Conservation (phyloP, 2,797 vertebrate species). For the Thripadectes ignobilis region DNA sequence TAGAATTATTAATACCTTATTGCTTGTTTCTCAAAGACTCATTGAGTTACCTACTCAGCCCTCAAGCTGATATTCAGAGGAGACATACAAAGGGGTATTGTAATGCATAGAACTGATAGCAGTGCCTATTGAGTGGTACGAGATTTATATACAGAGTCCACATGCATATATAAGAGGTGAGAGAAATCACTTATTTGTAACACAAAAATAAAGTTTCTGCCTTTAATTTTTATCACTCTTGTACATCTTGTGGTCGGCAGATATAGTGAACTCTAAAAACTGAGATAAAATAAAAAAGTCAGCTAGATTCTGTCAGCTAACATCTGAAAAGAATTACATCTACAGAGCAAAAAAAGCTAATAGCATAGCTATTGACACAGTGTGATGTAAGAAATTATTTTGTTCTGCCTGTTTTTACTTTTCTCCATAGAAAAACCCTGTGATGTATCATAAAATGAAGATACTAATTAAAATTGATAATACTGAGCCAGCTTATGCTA, state of each 20-base stretch:
- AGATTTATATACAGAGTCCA: background rate
- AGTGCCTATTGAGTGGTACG: background rate
- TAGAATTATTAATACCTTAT: background rate
- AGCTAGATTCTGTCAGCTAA: background rate
- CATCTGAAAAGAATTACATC: background rate
- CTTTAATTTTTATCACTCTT: background rate
- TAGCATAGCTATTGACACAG: background rate
- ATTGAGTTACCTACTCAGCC: background rate
- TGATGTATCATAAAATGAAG: background rate
- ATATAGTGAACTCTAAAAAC: background rate
- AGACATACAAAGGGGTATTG: background rate
- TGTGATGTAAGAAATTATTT: background rate
- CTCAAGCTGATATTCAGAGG: background rate
- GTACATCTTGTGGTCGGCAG: background rate
- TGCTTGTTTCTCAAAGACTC: background rate
- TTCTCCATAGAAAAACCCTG: background rate
- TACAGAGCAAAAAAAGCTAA: background rate
- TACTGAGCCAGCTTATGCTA: background rate
- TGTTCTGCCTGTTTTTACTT: background rate
- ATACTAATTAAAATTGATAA: conserved; percentile 27
- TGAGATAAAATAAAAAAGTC: background rate
- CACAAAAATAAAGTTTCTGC: background rate
- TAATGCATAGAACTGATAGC: background rate
- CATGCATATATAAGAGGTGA: background rate
- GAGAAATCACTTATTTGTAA: background rate